Evolutionary conservation across 2,113 vertebrate genomes (phyloP).

Genomic region (Ailuropoda melanoleuca): DNA sequence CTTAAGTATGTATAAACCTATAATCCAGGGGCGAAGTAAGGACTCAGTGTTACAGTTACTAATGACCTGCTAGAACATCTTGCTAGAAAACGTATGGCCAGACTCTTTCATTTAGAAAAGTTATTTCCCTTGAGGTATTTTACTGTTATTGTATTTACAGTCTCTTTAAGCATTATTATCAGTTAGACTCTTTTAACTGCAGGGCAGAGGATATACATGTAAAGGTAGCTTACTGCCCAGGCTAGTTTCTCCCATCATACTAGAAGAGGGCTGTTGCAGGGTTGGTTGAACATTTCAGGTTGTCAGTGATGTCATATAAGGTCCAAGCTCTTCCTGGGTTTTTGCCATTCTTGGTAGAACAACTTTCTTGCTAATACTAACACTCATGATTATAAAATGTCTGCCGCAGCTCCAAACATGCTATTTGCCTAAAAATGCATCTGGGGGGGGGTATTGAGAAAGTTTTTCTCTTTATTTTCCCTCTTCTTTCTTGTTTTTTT

Average conservation of each 20-base stretch:
- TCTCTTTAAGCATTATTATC: not conserved
- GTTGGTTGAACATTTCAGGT: not conserved
- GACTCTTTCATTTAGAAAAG: not conserved
- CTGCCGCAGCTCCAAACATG: not conserved
- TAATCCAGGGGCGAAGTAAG: not conserved
- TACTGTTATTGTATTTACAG: not conserved
- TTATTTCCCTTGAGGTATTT: not conserved
- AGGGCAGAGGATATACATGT: not conserved
- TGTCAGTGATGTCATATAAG: not conserved
- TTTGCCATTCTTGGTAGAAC: not conserved
- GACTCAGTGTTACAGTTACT: not conserved
- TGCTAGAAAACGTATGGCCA: not conserved
- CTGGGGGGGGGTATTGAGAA: not conserved
- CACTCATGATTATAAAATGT: not conserved
- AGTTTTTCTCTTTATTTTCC: not conserved
- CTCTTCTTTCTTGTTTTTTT: not conserved
- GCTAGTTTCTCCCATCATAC: not conserved
- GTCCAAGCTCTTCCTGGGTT: not conserved
- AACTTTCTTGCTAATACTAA: not conserved
- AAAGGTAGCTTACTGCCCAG: not conserved
- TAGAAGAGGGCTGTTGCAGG: not conserved
- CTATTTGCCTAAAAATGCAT: not conserved
- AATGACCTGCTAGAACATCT: not conserved
- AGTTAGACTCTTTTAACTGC: not conserved
- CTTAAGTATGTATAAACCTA: not conserved